Percentiles rank a stretch among this genome's conserved stretches.
Evolutionary conservation across 2,888 invertebrate species (phyloP).

Genomic region (Caenorhabditis sp.): DNA sequence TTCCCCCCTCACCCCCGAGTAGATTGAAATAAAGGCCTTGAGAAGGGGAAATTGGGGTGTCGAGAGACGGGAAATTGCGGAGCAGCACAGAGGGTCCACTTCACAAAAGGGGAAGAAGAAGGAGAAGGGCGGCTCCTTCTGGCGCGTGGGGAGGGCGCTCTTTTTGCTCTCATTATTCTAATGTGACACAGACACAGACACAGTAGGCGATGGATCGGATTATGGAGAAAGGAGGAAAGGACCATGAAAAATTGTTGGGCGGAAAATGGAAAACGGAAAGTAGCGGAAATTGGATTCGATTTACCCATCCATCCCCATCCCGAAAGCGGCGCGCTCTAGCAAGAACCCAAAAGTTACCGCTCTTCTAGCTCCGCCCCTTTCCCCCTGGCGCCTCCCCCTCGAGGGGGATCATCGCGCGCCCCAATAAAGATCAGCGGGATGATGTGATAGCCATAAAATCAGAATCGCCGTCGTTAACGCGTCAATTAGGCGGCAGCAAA

Average conservation of each 20-base stretch:
- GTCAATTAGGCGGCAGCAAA: conserved; percentile 25
- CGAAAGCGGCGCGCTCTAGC: no score
- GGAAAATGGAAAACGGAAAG: no score
- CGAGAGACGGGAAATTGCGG: conserved; percentile 47
- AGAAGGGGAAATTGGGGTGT: conserved; percentile 31
- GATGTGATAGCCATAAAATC: conserved; percentile 49
- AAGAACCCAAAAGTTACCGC: no score
- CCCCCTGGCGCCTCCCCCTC: neutral
- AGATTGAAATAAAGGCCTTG: neutral
- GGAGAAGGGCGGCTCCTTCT: no score
- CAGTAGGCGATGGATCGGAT: conserved; percentile 48
- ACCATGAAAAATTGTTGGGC: conserved; percentile 53
- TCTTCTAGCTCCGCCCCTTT: conserved; percentile 27
- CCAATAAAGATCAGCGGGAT: no score
- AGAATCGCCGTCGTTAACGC: conserved; percentile 40
- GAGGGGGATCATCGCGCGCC: no score
- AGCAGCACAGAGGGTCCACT: conserved; percentile 12
- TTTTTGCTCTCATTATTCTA: conserved; percentile 63
- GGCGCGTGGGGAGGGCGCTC: no score
- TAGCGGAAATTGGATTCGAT: conserved; percentile 56
- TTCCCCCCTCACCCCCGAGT: no score
- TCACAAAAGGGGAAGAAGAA: no score
- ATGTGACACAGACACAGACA: conserved; percentile 62
- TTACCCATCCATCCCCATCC: no score
- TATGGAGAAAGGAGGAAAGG: conserved; percentile 15